phyloP scores from a whole-genome alignment of 2,113 vertebrate genomes.

The Takifugu bimaculatus region DNA sequence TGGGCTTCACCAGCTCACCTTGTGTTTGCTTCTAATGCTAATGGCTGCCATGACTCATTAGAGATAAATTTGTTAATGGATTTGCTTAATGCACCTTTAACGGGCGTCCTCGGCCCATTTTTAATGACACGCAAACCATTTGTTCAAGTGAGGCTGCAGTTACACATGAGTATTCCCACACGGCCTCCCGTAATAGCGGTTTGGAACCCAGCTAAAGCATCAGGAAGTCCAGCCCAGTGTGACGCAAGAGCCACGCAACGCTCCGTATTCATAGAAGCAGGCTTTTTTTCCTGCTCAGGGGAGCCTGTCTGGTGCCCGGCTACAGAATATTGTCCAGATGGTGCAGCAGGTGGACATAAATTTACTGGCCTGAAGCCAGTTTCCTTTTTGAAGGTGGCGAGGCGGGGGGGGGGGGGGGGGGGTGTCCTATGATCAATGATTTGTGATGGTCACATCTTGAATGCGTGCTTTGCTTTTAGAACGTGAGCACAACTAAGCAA shows the following conservation, averaged over 20 bases:
- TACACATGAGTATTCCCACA: conserved; percentile 17
- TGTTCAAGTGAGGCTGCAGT: conserved; percentile 8
- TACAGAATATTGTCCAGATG: conserved; percentile 56
- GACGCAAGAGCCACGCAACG: conserved; percentile 51
- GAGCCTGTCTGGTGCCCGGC: conserved; percentile 45
- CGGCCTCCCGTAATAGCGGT: conserved; percentile 16
- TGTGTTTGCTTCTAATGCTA: conserved; percentile 35
- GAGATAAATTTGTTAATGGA: conserved; percentile 51
- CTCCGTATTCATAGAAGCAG: conserved; percentile 42
- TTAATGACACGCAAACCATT: conserved; percentile 29
- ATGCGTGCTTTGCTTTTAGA: background rate
- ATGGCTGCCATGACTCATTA: conserved; percentile 52
- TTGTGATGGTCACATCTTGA: conserved; percentile 8
- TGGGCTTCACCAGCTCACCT: background rate
- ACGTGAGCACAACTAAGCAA: no score
- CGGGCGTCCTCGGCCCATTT: conserved; percentile 24
- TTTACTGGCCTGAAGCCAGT: conserved; percentile 40
- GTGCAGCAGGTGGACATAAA: conserved; percentile 63
- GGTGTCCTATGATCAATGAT: conserved; percentile 12
- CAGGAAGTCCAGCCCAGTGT: conserved; percentile 28
- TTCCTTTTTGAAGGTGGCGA: conserved; percentile 41
- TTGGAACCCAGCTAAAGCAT: conserved; percentile 17
- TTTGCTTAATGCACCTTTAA: conserved; percentile 48
- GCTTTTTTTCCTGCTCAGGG: conserved; percentile 48
- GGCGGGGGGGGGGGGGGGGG: background rate